phyloP scores from a whole-genome alignment of 2,888 invertebrate species.

The Copidosoma aretas region DNA sequence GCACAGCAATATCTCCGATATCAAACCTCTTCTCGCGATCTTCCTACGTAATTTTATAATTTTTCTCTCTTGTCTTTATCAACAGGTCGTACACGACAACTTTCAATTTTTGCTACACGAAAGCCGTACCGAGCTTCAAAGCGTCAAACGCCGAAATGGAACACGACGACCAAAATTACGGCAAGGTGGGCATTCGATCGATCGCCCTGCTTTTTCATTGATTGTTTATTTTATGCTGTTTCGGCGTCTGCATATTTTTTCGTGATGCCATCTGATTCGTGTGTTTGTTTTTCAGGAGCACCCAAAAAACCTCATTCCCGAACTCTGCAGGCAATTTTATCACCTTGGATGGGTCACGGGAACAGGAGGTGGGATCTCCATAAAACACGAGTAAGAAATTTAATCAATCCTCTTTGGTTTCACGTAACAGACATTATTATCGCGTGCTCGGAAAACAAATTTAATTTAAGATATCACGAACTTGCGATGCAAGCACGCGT shows the following conservation, averaged over 20 bases:
- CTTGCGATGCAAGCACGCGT: too few relatives aligned
- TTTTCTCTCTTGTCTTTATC: not conserved
- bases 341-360: conserved; percentile 95
- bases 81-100: not conserved
- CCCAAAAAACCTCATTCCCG: conserved; percentile 85
- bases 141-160: conserved; percentile 26
- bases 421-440: too few relatives aligned
- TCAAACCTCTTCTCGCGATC: too few relatives aligned
- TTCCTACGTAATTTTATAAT: too few relatives aligned
- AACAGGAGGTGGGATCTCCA: conserved; percentile 94
- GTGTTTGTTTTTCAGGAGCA: conserved; percentile 67
- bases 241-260: not conserved
- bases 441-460: too few relatives aligned
- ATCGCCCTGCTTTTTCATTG: not conserved
- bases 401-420: not conserved
- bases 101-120: conserved; percentile 40
- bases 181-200: conserved; percentile 29
- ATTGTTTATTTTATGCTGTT: not conserved
- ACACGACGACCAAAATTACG: conserved; percentile 33
- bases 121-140: conserved; percentile 63
- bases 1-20: too few relatives aligned
- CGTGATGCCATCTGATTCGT: conserved; percentile 2
- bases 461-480: too few relatives aligned
- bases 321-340: conserved; percentile 90
- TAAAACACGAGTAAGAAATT: conserved; percentile 75